A percentile compares a stretch with the other conserved stretches of the same genome.
phyloP scores from a whole-genome alignment of 2,888 invertebrate species.

The Notodonta ziczac region DNA sequence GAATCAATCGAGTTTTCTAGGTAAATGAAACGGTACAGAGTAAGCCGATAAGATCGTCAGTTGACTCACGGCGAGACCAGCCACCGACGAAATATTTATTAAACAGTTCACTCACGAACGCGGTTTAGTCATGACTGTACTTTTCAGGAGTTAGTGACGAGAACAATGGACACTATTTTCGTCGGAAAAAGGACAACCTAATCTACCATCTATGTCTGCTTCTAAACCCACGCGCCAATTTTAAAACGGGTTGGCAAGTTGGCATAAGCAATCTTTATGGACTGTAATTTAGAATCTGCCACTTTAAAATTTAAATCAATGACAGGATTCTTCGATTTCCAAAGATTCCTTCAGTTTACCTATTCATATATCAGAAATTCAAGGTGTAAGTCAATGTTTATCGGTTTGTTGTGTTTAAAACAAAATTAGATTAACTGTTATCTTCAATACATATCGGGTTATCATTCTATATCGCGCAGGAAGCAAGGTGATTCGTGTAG shows the following conservation, averaged over 20 bases:
- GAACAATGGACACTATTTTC: conserved; percentile 34
- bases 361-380: background rate
- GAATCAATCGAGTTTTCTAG: conserved; percentile 41
- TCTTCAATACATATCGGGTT: conserved; percentile 8
- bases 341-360: too few species aligned
- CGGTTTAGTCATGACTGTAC: conserved; percentile 17
- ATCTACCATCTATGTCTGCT: conserved; percentile 4
- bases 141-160: conserved; percentile 19
- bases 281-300: background rate
- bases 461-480: background rate
- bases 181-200: conserved; percentile 25
- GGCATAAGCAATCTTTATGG: conserved; percentile 3
- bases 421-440: conserved; percentile 8
- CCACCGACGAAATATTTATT: conserved; percentile 26
- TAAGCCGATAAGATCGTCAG: conserved; percentile 38
- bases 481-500: conserved; percentile 16
- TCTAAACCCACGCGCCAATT: conserved; percentile 7
- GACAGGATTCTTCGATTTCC: too few species aligned
- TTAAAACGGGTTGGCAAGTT: background rate
- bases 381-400: background rate
- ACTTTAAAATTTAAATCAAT: too few species aligned
- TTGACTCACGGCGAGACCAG: conserved; percentile 42
- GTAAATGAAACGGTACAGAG: conserved; percentile 36
- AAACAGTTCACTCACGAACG: conserved; percentile 36
- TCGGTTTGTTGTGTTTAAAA: background rate